Conservation (phyloP, 2,888 invertebrate genomes). For the Mythimna loreyi region DNA sequence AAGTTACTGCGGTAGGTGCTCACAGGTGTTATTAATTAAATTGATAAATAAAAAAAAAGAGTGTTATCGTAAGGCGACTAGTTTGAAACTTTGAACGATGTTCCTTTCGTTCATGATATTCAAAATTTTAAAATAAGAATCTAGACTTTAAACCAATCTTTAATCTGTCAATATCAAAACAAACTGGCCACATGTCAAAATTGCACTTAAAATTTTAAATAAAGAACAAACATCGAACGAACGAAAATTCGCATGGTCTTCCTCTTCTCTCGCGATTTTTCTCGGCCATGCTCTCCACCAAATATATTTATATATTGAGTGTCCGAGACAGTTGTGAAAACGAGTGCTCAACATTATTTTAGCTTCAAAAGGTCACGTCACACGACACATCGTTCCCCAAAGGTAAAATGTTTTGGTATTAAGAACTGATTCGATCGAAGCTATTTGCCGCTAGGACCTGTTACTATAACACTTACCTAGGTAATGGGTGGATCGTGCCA, state of each 20-base stretch:
- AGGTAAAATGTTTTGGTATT: background rate
- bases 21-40: background rate
- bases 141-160: background rate
- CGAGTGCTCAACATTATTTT: no score
- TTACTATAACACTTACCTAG: conserved; percentile 38
- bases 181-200: background rate
- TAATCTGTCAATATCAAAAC: background rate
- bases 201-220: background rate
- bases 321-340: no score
- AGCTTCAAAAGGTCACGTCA: background rate
- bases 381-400: background rate
- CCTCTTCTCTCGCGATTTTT: no score
- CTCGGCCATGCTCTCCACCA: background rate
- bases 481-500: conserved; percentile 55
- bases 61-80: background rate
- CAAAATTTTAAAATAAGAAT: background rate
- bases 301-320: background rate
- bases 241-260: background rate
- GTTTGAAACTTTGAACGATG: no score
- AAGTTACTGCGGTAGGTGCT: background rate
- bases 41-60: background rate
- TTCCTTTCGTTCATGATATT: background rate
- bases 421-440: conserved; percentile 19
- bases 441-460: conserved; percentile 26
- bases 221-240: background rate